Evolutionary conservation across 1,140 invertebrate genomes (phyloP), one percentile per base, ranked within the genome.

Genomic region (Drosophila paulistorum): DNA sequence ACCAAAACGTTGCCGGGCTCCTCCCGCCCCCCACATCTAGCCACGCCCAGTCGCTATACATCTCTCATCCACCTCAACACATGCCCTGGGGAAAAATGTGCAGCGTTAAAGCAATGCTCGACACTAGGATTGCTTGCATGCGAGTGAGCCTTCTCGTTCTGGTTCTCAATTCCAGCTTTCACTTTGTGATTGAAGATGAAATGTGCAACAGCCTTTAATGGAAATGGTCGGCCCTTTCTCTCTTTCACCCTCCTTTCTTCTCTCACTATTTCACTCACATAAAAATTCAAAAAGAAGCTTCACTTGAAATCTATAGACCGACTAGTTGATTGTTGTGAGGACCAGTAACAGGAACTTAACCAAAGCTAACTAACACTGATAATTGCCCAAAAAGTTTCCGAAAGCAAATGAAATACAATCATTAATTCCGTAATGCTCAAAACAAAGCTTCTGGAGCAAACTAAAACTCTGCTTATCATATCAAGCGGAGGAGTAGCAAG

Each of bases 341-440:
- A 13, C 17, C 14, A 48, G 14, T 6, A 48, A 48, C 17, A 51
- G 45, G 45, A 23, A 51, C 17, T n/a, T 51, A 3, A 51, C 45
- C 7, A 20, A 30, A 51, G 1, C 23, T 51, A 51, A 51, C 45
- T 51, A 51, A 51, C 45, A 51, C 45, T 51, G 17, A 51, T 51
- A 51, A 51, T 51, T 51, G 45, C 17, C 9, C 30, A 3, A 1
- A 20, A 51, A 51, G 45, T 51, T 51, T 48, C 7, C 63, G 13
- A 71, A 65, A 55, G 55, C 62, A 82, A 86, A 86, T 86, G 82
- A 73, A 86, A 83, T 83, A 79, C 83, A 86, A 86, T 86, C 83
- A 87, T 86, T 86, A 86, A 86, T 86, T 87, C 79, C 83, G 76
- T 67, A 65, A 59, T 79, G 45, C 68, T 74, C 48, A 51, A 64